Percentiles rank a stretch among this genome's conserved stretches.
These are phyloP conservation scores for Falco cherrug DNA, from an alignment of 2,797 vertebrate species.

Conservation along the genomic window DNA sequence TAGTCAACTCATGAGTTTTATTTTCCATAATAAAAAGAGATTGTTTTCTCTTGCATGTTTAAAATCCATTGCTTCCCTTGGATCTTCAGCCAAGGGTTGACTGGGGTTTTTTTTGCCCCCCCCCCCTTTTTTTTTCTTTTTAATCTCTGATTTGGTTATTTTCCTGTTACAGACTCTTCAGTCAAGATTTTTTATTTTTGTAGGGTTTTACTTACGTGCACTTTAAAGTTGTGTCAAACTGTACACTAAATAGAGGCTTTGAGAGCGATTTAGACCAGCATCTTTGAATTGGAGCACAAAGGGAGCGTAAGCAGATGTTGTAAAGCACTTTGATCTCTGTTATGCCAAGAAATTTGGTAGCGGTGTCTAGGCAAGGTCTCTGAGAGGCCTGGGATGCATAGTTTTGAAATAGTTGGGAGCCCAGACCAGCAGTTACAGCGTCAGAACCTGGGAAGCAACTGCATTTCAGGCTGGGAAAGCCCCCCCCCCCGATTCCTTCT, in stretches of 20 bases:
- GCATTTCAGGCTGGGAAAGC: not conserved
- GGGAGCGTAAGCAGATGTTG: not conserved
- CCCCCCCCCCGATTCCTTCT: not conserved
- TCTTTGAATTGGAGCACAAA: not conserved
- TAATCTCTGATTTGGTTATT: not conserved
- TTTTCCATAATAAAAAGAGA: constrained; percentile 31
- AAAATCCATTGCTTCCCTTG: constrained; percentile 3
- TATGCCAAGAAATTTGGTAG: not conserved
- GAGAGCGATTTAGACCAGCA: not conserved
- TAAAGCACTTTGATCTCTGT: not conserved
- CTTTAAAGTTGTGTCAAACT: not conserved
- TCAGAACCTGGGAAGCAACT: not conserved
- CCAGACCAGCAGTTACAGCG: not conserved
- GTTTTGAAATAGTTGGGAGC: not conserved
- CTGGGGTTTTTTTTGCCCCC: not conserved
- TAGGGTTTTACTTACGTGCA: not conserved
- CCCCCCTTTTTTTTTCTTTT: not conserved
- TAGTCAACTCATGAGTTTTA: constrained; percentile 19
- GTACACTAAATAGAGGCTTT: not conserved
- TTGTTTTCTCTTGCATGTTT: constrained; percentile 32
- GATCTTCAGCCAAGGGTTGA: not conserved
- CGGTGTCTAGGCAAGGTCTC: not conserved
- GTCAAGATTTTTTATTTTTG: not conserved
- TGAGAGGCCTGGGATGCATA: accelerated
- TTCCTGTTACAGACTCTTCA: not conserved